Evolutionary conservation across 2,797 vertebrate species (phyloP).

Genomic region (Anomalospiza imberbis): DNA sequence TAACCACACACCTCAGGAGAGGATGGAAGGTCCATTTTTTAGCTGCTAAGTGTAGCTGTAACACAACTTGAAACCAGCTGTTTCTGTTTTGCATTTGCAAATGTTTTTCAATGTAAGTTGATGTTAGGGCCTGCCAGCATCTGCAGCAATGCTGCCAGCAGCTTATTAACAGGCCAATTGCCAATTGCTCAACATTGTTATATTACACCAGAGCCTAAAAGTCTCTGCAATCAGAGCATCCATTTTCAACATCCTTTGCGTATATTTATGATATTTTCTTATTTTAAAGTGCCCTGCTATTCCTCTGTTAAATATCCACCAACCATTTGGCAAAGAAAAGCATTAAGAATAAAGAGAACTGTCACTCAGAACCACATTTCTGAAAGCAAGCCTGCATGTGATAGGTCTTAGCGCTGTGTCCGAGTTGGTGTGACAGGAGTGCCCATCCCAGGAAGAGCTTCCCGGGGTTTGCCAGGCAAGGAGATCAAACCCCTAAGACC

Average conservation of each 20-base stretch:
- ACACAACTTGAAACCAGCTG: not conserved
- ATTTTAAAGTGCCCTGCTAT: not conserved
- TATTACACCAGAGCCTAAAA: not conserved
- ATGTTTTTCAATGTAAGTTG: not conserved
- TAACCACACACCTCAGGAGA: not conserved
- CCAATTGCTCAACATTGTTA: not conserved
- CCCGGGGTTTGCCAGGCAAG: not conserved
- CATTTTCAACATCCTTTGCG: not conserved
- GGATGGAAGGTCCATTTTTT: not conserved
- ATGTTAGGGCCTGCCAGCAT: not conserved
- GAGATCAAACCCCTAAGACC: not conserved
- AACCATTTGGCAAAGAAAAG: not conserved
- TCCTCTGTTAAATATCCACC: not conserved
- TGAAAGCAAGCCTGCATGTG: not conserved
- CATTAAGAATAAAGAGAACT: not conserved
- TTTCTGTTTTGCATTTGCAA: not conserved
- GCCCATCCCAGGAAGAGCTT: not conserved
- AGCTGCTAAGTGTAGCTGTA: not conserved
- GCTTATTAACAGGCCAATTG: not conserved
- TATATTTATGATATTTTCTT: not conserved
- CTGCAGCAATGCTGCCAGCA: not conserved
- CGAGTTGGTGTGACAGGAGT: not conserved
- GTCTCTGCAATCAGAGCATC: not conserved
- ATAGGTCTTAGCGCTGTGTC: not conserved
- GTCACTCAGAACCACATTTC: not conserved